Evolutionary conservation across 2,113 vertebrate genomes (phyloP).

Genomic region (Sapayoa aenigma): DNA sequence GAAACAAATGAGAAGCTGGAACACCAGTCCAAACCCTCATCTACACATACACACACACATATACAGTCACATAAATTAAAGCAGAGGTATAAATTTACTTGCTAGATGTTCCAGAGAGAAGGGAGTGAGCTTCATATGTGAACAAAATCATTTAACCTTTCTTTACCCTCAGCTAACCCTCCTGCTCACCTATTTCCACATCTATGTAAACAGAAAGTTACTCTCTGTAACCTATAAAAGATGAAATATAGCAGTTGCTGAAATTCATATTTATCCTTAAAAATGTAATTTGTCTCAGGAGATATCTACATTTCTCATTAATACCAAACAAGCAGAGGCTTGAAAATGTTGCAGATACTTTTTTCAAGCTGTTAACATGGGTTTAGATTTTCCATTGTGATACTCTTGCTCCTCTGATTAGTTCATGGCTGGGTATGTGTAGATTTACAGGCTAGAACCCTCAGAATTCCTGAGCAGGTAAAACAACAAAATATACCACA

Average conservation of each 20-base stretch:
- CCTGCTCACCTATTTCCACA: neutral
- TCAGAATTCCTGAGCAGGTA: neutral
- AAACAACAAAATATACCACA: neutral
- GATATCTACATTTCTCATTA: neutral
- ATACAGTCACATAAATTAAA: neutral
- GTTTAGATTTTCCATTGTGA: neutral
- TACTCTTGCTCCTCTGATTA: neutral
- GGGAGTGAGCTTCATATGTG: neutral
- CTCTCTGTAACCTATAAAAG: neutral
- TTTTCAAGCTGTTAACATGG: neutral
- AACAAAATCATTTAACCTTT: neutral
- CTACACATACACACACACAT: fast-evolving
- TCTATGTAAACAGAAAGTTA: neutral
- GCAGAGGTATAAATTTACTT: neutral
- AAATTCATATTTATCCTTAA: slow-evolving; percentile 11
- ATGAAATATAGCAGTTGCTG: neutral
- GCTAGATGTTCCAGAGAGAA: neutral
- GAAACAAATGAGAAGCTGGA: neutral
- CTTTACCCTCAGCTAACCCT: neutral
- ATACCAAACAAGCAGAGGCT: neutral
- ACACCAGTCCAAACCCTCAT: neutral
- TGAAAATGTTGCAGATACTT: neutral
- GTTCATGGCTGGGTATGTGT: neutral
- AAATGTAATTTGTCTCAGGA: neutral
- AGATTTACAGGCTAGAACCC: neutral